These are phyloP conservation scores for Donacobius atricapilla DNA, from an alignment of 2,113 vertebrate species.

Conservation along the genomic window DNA sequence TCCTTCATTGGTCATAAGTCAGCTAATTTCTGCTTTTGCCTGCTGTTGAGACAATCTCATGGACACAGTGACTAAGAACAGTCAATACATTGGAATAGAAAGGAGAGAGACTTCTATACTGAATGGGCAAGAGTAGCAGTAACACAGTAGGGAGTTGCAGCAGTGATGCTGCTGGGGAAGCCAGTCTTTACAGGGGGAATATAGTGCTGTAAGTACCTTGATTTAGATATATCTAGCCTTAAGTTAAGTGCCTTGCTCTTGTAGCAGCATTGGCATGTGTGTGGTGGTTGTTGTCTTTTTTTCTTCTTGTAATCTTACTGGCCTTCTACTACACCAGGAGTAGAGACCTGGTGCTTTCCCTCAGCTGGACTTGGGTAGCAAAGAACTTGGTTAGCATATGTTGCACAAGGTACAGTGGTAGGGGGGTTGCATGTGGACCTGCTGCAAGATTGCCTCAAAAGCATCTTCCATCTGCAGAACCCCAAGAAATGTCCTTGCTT, in stretches of 20 bases:
- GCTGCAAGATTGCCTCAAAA: neutral
- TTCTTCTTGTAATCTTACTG: neutral
- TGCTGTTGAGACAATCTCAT: neutral
- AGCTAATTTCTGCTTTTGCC: neutral
- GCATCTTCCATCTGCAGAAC: neutral
- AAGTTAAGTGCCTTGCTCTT: neutral
- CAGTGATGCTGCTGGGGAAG: neutral
- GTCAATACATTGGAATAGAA: neutral
- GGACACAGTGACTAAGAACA: neutral
- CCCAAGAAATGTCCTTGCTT: neutral
- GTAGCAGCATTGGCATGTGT: neutral
- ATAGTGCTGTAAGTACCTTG: neutral
- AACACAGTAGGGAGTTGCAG: neutral
- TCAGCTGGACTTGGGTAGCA: neutral
- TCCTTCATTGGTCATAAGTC: neutral
- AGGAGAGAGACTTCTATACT: neutral
- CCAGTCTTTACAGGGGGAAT: neutral
- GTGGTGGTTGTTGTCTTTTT: neutral
- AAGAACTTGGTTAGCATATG: neutral
- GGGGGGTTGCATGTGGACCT: neutral
- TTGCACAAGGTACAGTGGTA: neutral
- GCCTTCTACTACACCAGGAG: neutral
- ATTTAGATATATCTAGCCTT: neutral
- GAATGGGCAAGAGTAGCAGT: neutral
- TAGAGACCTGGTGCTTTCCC: neutral